These are phyloP conservation scores for Mnemiopsis leidyi DNA, from an alignment of 37 sponge, comb jelly and placozoan species.

Conservation along the genomic window DNA sequence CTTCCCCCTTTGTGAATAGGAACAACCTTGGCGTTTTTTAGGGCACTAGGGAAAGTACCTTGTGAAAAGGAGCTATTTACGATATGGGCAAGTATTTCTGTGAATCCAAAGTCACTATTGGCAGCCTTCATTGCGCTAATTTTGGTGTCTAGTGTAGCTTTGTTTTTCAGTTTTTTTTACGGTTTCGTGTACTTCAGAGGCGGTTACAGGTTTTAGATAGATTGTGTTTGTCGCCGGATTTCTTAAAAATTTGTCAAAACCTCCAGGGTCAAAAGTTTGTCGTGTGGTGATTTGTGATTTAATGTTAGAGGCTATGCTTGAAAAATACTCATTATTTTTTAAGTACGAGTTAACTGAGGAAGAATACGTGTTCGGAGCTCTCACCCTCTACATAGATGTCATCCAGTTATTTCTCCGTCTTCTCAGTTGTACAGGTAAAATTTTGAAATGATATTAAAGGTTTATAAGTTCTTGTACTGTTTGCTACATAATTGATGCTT, in stretches of 20 bases:
- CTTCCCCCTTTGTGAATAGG: no score
- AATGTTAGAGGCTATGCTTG: not conserved
- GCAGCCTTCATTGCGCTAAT: not conserved
- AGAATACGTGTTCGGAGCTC: slow-evolving; percentile 66
- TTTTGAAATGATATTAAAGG: no score
- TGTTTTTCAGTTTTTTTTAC: not conserved
- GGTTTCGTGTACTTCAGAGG: not conserved
- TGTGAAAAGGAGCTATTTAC: not conserved
- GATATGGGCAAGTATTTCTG: not conserved
- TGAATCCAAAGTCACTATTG: not conserved
- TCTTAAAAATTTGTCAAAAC: not conserved
- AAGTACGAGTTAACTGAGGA: slow-evolving; percentile 64
- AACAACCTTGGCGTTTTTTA: no score
- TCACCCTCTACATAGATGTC: slow-evolving; percentile 64
- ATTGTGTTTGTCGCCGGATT: not conserved
- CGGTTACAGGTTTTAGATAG: not conserved
- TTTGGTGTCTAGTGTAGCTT: not conserved
- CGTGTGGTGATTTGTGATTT: not conserved
- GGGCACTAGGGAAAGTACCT: no score
- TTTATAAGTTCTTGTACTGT: no score
- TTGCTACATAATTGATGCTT: no score
- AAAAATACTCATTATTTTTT: not conserved
- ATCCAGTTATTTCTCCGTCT: slow-evolving; percentile 53
- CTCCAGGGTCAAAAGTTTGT: not conserved
- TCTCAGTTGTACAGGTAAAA: no score